Percentiles rank a stretch among this genome's conserved stretches.
Evolutionary conservation across 1,140 invertebrate species (phyloP).

Genomic region (Apolygus lucorum): DNA sequence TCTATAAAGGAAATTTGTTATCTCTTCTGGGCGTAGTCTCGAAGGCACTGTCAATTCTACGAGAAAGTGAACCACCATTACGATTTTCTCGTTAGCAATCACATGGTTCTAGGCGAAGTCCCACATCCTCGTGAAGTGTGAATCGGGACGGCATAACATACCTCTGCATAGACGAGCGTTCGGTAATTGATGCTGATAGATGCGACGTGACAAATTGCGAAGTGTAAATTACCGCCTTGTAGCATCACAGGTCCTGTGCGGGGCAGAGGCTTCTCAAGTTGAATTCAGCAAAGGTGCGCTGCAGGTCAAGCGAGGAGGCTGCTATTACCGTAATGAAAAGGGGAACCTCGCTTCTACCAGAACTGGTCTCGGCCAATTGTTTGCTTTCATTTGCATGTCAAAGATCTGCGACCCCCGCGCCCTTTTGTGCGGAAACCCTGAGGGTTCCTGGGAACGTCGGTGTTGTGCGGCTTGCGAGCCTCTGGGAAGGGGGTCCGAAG

Average conservation of each 20-base stretch:
- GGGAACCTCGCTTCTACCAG: not conserved
- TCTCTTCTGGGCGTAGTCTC: too few species aligned
- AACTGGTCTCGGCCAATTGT: conserved; percentile 20
- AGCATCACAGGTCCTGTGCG: too few species aligned
- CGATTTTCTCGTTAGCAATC: too few species aligned
- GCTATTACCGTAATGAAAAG: conserved; percentile 21
- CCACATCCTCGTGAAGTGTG: too few species aligned
- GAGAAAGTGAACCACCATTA: too few species aligned
- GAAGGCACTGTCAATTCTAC: too few species aligned
- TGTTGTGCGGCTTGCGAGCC: not conserved
- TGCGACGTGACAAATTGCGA: conserved; percentile 20
- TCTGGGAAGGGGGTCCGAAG: not conserved
- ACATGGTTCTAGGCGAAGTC: too few species aligned
- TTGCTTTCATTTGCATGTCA: conserved; percentile 22
- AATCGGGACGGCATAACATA: too few species aligned
- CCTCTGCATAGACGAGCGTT: too few species aligned
- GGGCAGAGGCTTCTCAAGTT: conserved; percentile 6
- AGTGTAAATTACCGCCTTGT: conserved; percentile 9
- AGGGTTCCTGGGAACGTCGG: not conserved
- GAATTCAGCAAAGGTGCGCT: conserved; percentile 17
- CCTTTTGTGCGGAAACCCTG: not conserved
- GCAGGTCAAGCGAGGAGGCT: conserved; percentile 11
- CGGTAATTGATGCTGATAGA: not conserved
- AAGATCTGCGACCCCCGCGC: conserved; percentile 1
- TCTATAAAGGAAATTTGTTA: too few species aligned